Evolutionary conservation across 37 sponge, comb jelly and placozoan genomes (phyloP).

Genomic region (Beroe ovata): DNA sequence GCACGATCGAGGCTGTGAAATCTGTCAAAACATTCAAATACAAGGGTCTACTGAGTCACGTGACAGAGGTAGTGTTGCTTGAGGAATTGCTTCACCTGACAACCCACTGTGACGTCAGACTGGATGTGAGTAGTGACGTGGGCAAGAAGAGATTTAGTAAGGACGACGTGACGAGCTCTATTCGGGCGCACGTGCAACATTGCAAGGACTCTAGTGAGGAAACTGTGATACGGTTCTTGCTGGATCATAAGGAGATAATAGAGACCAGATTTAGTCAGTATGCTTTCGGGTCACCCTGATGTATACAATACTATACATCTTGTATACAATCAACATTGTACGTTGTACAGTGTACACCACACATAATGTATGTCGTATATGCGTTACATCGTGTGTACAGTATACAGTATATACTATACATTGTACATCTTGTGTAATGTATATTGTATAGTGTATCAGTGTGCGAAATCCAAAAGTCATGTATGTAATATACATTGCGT

Average conservation of each 20-base stretch:
- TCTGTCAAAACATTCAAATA: slow-evolving; percentile 51
- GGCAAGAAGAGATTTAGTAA: neutral
- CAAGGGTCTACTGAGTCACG: slow-evolving; percentile 45
- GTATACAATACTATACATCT: too few relatives aligned
- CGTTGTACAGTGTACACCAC: too few relatives aligned
- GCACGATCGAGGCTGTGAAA: neutral
- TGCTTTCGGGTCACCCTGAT: neutral
- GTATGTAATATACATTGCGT: too few relatives aligned
- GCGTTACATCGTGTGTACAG: too few relatives aligned
- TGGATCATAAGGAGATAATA: slow-evolving; percentile 40
- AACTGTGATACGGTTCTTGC: neutral
- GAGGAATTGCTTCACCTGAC: slow-evolving; percentile 46
- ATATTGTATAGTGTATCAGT: too few relatives aligned
- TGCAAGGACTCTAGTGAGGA: slow-evolving; percentile 57
- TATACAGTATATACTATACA: too few relatives aligned
- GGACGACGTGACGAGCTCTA: slow-evolving; percentile 27
- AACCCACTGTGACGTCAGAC: neutral
- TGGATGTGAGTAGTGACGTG: slow-evolving; percentile 7
- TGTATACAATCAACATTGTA: too few relatives aligned
- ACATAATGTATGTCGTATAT: too few relatives aligned
- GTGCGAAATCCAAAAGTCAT: too few relatives aligned
- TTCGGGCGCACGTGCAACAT: neutral
- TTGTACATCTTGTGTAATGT: too few relatives aligned
- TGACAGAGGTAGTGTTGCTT: slow-evolving; percentile 8
- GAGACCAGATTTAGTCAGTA: slow-evolving; percentile 35